A percentile compares a stretch with the other conserved stretches of the same genome.
phyloP scores from a whole-genome alignment of 2,113 vertebrate genomes.

The Ivindomyrus marchei region DNA sequence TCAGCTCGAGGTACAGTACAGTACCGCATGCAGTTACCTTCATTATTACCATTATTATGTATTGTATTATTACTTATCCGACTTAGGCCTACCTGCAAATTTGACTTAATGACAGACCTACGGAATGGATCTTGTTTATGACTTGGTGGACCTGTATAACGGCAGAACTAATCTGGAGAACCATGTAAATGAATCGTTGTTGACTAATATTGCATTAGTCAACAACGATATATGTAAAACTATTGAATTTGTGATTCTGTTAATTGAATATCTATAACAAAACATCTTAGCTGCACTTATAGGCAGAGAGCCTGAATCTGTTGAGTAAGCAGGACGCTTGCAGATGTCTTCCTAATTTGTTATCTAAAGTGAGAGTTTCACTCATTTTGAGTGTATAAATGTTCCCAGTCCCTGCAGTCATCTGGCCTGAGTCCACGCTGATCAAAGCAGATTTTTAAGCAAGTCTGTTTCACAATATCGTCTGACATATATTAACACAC shows the following conservation, averaged over 20 bases:
- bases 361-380: background rate
- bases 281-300: background rate
- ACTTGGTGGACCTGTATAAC: background rate
- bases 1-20: background rate
- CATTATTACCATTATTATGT: background rate
- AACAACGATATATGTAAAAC: background rate
- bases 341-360: background rate
- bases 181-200: background rate
- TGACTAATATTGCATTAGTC: background rate
- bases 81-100: background rate
- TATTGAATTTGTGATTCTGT: background rate
- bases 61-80: background rate
- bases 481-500: background rate
- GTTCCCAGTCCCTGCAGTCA: background rate
- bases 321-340: background rate
- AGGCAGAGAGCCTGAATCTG: background rate
- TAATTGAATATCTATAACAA: background rate
- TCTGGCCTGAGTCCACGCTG: slow-evolving; percentile 4
- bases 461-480: background rate
- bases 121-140: background rate
- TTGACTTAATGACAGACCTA: background rate
- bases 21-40: background rate
- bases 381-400: background rate
- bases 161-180: background rate
- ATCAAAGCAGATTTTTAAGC: slow-evolving; percentile 20